Base-by-base conservation (phyloP, 2,797 vertebrate genomes). In the Sandelia bainsii region DNA sequence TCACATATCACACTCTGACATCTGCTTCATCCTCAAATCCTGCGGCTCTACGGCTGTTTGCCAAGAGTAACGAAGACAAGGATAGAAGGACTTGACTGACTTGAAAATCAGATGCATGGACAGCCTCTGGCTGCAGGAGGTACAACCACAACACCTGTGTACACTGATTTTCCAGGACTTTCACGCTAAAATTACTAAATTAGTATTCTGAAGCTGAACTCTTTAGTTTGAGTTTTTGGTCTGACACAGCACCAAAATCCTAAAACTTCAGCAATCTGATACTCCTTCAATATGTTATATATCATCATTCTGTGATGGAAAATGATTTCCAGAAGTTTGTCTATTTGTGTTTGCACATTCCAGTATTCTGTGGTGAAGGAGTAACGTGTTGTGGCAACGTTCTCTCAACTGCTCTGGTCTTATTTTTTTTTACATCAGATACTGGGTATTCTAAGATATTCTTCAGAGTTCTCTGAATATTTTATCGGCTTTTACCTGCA, bases 301-400 rank as follows among this genome's bases (percentile, higher is more conserved):
- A 50, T 52, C 62, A 57, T 58, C 52, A 32, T 50, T 49, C 37
- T 20, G 4, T 37, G 51, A 62, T 71, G 29, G 39, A 29, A 54
- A 78, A 87, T 80, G 73, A 52, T 78, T 83, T 72, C 69, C 74
- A 80, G 60, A 71, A 27, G 61, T 74, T 61, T 57, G 44, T 23
- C 23, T 58, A 42, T 68, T 57, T 72, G 45, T 61, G 40, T 79
- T 64, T 67, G 22, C 40, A 46, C 23, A 44, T 78, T 78, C 62
- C 58, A 80, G 42, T 37, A 64, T 69, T 73, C 70, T 75, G 60
- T n/a, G 58, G 59, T 54, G 16, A 45, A 39, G 39, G 11, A 32
- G 59, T 19, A 25, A 75, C 23, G 23, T 42, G 34, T 22, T 34
- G 29, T 53, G n/a, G 25, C 40, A 48, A 63, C 23, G 40, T 70